These are phyloP conservation scores for Meloe dianella DNA, from an alignment of 2,888 invertebrate genomes.

Conservation along the genomic window DNA sequence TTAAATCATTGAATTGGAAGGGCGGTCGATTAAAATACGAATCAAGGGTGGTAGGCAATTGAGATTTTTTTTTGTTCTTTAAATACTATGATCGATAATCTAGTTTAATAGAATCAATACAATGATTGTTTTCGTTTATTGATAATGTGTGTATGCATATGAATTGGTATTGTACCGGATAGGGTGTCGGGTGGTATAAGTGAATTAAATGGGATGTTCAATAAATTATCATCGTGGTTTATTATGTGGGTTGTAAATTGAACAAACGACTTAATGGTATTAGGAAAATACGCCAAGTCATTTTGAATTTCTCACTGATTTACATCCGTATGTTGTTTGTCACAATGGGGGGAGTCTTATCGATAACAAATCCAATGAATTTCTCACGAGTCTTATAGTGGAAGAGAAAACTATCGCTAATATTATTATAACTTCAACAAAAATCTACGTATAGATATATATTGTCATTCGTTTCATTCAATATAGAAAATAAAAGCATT, in stretches of 20 bases:
- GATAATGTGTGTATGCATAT: background rate
- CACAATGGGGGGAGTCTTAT: conserved; percentile 21
- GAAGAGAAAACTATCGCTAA: background rate
- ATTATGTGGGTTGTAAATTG: conserved; percentile 45
- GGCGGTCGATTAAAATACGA: conserved; percentile 31
- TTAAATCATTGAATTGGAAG: conserved; percentile 53
- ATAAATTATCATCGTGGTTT: conserved; percentile 29
- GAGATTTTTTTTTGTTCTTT: background rate
- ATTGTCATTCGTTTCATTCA: background rate
- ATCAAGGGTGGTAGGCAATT: background rate
- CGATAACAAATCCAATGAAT: conserved; percentile 7
- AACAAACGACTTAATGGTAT: conserved; percentile 41
- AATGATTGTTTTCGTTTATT: conserved; percentile 3
- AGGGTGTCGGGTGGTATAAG: conserved; percentile 8
- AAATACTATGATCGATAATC: background rate
- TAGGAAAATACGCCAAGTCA: conserved; percentile 45
- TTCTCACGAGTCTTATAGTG: background rate
- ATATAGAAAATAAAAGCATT: conserved; percentile 14
- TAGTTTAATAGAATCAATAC: background rate
- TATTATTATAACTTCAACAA: too few species aligned
- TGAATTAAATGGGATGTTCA: conserved; percentile 27
- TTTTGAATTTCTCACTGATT: conserved; percentile 26
- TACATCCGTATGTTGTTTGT: conserved; percentile 27
- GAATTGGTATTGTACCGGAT: background rate
- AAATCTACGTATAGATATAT: too few species aligned